A percentile compares a stretch with the other conserved stretches of the same genome.
phyloP scores from a whole-genome alignment of 2,113 vertebrate genomes.

The Chiloscyllium plagiosum region DNA sequence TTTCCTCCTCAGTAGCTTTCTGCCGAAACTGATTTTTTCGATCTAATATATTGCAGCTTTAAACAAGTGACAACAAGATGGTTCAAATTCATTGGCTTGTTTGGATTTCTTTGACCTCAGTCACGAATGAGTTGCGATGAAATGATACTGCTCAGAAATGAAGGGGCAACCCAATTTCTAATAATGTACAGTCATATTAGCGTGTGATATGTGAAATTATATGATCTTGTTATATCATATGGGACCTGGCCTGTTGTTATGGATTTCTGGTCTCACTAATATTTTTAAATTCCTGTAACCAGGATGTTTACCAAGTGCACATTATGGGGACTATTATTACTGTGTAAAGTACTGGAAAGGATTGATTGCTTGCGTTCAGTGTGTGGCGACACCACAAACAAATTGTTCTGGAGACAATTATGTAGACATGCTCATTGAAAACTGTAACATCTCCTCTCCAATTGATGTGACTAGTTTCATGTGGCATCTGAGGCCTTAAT shows the following conservation, averaged over 20 bases:
- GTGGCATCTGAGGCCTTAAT: not conserved
- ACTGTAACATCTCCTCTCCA: not conserved
- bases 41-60: conserved; percentile 8
- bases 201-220: not conserved
- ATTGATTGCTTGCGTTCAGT: not conserved
- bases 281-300: conserved; percentile 4
- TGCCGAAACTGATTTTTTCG: not conserved
- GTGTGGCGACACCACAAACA: not conserved
- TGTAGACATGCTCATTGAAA: not conserved
- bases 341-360: not conserved
- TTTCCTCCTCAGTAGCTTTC: not conserved
- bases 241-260: conserved; percentile 14
- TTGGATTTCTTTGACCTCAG: not conserved
- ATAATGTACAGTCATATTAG: not conserved
- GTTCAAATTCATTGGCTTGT: not conserved
- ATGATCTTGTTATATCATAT: conserved; percentile 7
- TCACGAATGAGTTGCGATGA: conserved; percentile 10
- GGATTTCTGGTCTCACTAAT: conserved; percentile 14
- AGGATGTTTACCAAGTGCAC: not conserved
- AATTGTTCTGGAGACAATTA: not conserved
- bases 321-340: not conserved
- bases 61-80: not conserved
- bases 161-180: not conserved
- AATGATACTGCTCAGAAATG: conserved; percentile 25
- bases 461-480: not conserved